phyloP scores from a whole-genome alignment of 1,140 invertebrate genomes.

The Penaeus japonicus region DNA sequence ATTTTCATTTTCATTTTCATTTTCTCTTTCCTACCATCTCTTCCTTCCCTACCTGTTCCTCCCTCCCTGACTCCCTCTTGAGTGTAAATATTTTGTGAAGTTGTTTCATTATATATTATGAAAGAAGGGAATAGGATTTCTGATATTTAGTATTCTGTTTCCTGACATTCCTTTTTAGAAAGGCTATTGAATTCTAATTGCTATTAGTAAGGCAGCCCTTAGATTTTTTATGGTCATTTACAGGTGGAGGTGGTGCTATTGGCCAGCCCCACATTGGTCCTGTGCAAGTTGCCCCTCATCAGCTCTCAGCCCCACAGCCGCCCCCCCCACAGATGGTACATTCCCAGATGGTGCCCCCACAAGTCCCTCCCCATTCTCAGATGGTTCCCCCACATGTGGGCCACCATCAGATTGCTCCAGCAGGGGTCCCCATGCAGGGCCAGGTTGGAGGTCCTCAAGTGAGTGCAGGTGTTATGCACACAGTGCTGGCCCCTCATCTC shows the following conservation, averaged over 20 bases:
- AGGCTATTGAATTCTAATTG: too few species aligned
- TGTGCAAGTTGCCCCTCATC: slow-evolving; percentile 37
- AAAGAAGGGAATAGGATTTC: too few species aligned
- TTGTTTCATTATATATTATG: too few species aligned
- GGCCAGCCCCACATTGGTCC: slow-evolving; percentile 29
- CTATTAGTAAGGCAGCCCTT: background rate
- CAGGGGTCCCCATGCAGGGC: slow-evolving; percentile 28
- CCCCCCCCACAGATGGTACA: slow-evolving; percentile 39
- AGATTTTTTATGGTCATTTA: background rate
- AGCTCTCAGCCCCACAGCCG: slow-evolving; percentile 27
- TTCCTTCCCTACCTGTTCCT: too few species aligned
- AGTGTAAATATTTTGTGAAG: too few species aligned
- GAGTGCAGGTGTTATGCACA: slow-evolving; percentile 29
- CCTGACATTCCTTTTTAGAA: too few species aligned
- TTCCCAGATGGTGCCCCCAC: slow-evolving; percentile 17
- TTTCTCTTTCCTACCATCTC: too few species aligned
- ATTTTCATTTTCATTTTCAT: too few species aligned
- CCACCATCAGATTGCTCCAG: slow-evolving; percentile 29
- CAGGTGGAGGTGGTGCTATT: slow-evolving; percentile 42
- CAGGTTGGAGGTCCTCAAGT: slow-evolving; percentile 41
- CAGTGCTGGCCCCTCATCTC: slow-evolving; percentile 41
- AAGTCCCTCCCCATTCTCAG: slow-evolving; percentile 43
- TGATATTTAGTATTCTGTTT: too few species aligned
- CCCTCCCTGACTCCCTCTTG: too few species aligned
- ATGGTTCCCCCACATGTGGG: slow-evolving; percentile 39